These are phyloP conservation scores for Aphelenchoides bicaudatus DNA, from an alignment of 2,888 invertebrate genomes.

Conservation along the genomic window DNA sequence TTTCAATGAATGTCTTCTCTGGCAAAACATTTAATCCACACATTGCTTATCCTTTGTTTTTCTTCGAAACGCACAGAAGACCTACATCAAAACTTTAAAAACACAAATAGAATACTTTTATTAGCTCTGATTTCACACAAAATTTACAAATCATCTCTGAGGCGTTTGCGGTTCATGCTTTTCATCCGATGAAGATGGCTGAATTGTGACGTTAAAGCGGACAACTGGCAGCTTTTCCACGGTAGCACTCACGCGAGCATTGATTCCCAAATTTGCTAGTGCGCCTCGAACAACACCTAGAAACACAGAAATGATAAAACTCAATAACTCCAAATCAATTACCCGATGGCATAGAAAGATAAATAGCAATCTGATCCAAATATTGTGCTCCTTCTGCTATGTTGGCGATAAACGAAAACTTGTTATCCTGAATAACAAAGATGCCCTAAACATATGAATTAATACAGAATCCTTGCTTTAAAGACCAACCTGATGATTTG, in stretches of 20 bases:
- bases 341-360: slow-evolving; percentile 87
- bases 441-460: slow-evolving; percentile 70
- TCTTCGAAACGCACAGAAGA: no score
- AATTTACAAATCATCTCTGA: slow-evolving; percentile 10
- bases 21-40: no score
- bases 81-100: no score
- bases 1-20: no score
- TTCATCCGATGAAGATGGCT: slow-evolving; percentile 5
- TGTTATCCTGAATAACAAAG: slow-evolving; percentile 93
- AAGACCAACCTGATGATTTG: slow-evolving; percentile 74
- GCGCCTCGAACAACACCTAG: slow-evolving; percentile 84
- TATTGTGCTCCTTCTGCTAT: slow-evolving; percentile 85
- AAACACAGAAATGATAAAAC: slow-evolving; percentile 75
- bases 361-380: slow-evolving; percentile 69
- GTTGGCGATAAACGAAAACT: slow-evolving; percentile 81
- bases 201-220: slow-evolving; percentile 54
- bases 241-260: slow-evolving; percentile 80
- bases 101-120: slow-evolving; percentile 14
- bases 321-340: slow-evolving; percentile 72
- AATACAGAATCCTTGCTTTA: not conserved
- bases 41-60: no score
- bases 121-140: slow-evolving; percentile 2
- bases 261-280: slow-evolving; percentile 80
- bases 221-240: slow-evolving; percentile 54
- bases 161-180: not conserved